phyloP scores from a whole-genome alignment of 2,797 vertebrate species.

The Chiloscyllium punctatum region DNA sequence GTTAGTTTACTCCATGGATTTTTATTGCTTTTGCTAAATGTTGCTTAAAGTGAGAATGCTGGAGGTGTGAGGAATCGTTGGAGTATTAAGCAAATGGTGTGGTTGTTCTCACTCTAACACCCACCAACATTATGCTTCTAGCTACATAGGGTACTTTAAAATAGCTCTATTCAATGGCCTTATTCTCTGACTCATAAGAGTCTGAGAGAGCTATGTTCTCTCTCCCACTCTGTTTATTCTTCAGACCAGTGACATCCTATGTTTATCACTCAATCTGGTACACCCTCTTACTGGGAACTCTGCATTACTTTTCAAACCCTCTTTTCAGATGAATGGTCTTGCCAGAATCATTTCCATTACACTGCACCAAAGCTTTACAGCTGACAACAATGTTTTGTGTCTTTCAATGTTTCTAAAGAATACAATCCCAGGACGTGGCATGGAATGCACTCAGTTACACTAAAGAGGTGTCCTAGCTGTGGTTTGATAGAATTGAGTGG shows the following conservation, averaged over 20 bases:
- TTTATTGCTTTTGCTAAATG: neutral
- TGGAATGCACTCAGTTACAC: neutral
- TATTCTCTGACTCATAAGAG: neutral
- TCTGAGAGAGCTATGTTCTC: neutral
- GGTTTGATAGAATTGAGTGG: neutral
- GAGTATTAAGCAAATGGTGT: neutral
- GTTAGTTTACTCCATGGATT: neutral
- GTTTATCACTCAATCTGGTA: neutral
- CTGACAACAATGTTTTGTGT: neutral
- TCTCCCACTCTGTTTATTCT: neutral
- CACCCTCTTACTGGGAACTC: neutral
- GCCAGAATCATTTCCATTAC: neutral
- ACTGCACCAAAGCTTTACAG: neutral
- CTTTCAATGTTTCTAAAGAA: neutral
- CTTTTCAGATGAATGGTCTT: neutral
- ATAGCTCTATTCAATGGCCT: neutral
- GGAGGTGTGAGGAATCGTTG: neutral
- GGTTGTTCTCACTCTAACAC: neutral
- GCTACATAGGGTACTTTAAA: neutral
- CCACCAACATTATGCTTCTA: neutral
- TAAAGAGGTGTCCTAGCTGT: too few relatives aligned
- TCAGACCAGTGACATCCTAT: neutral
- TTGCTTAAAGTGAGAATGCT: neutral
- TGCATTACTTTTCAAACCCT: neutral
- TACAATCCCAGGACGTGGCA: neutral